Percentiles rank a stretch among this genome's conserved stretches.
Evolutionary conservation across 2,113 vertebrate species (phyloP).

Genomic region (Nerophis lumbriciformis): DNA sequence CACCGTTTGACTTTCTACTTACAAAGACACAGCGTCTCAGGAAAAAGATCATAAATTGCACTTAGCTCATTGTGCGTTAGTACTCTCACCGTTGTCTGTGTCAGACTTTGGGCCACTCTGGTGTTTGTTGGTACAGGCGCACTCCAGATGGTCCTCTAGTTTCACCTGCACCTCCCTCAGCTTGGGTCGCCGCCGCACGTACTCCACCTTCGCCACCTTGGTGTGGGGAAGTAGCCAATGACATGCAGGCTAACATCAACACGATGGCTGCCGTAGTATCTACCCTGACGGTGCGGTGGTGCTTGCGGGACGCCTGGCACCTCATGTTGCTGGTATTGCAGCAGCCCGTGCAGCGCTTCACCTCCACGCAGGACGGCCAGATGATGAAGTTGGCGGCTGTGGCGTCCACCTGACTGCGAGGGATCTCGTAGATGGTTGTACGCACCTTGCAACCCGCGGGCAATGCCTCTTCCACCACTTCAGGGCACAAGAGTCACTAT

Average conservation of each 20-base stretch:
- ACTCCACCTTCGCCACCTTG: slow-evolving; percentile 97
- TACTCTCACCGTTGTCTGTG: slow-evolving; percentile 81
- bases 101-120: slow-evolving; percentile 78
- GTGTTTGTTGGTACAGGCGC: slow-evolving; percentile 79
- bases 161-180: slow-evolving; percentile 92
- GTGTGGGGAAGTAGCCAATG: not conserved
- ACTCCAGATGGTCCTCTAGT: slow-evolving; percentile 96
- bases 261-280: too few relatives aligned
- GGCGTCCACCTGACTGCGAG: slow-evolving; percentile 91
- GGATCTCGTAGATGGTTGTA: slow-evolving; percentile 93
- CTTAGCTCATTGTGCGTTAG: not conserved
- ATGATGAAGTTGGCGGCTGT: slow-evolving; percentile 95
- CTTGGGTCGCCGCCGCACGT: slow-evolving; percentile 87
- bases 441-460: slow-evolving; percentile 87
- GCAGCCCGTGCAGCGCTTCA: slow-evolving; percentile 92
- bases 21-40: not conserved
- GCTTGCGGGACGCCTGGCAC: slow-evolving; percentile 59
- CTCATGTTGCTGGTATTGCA: slow-evolving; percentile 72
- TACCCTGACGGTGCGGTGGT: slow-evolving; percentile 70
- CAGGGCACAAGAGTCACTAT: not conserved
- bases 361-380: slow-evolving; percentile 96
- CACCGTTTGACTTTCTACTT: too few relatives aligned
- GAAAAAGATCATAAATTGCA: slow-evolving; percentile 43
- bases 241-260: not conserved
- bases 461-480: slow-evolving; percentile 84